Evolutionary conservation across 2,113 vertebrate species (phyloP), one percentile per base, ranked within the genome.

Genomic region (Atractosteus spatula): DNA sequence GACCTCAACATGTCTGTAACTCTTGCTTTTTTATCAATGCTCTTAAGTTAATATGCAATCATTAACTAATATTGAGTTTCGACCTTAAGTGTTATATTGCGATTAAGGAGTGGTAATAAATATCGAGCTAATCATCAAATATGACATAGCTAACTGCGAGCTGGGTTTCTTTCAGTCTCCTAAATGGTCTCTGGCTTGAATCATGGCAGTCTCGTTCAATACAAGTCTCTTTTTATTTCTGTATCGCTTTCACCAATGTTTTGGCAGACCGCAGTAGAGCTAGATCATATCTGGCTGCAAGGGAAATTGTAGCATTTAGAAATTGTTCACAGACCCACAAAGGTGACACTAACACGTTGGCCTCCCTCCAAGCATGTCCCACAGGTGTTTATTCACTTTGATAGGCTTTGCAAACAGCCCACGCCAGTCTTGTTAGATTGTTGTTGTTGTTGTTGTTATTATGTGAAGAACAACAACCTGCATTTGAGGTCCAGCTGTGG

Each of bases 221-320:
- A 16, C 42, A 41, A 17, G 4, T 17, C 44, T 5, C n/a, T 41
- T 7, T 55, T 6, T 41, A 5, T 42, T 62, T 55, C 71, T 45
- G 63, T 55, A 44, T 17, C 62, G 47, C 10, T 66, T 51, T 51
- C 29, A 5, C 47, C 47, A 51, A 51, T 10, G 5, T 51, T 45
- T 66, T 65, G 62, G 51, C 51, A 43, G 63, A 4, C 12, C 47
- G 3, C 16, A 55, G 29, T 47, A 57, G 10, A 13, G 61, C 61
- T 63, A 41, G 51, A 66, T 72, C 71, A 65, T 43, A 66, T 72
- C 71, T 66, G 71, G 54, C 63, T 65, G 47, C 17, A 6, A 13
- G 41, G 54, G 45, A 64, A 56, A 55, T 55, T 29, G 10, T 55
- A 13, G 51, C 4, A 8, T 72, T 65, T 6, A 41, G 41, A 65